A percentile compares a stretch with the other conserved stretches of the same genome.
phyloP scores from a whole-genome alignment of 2,888 invertebrate species.

The Pseudococcus longispinus region DNA sequence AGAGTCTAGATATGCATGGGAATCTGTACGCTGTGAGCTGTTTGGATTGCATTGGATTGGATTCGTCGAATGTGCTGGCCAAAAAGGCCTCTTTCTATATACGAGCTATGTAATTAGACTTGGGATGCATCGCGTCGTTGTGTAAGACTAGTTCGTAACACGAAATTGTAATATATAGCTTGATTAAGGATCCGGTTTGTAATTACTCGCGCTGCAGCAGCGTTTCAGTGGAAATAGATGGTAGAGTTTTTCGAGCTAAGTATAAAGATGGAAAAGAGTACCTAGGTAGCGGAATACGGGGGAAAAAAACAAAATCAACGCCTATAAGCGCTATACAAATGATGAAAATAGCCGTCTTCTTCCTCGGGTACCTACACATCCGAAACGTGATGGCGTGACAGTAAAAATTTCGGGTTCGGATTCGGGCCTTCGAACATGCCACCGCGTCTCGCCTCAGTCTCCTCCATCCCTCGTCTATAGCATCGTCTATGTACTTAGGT shows the following conservation, averaged over 20 bases:
- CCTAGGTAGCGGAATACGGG: neutral
- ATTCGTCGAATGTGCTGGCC: neutral
- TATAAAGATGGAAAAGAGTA: neutral
- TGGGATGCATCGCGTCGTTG: neutral
- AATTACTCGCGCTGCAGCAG: neutral
- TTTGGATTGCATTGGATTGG: neutral
- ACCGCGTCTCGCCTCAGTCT: neutral
- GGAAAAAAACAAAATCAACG: slow-evolving; percentile 19
- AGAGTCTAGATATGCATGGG: neutral
- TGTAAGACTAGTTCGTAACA: slow-evolving; percentile 31
- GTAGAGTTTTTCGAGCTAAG: neutral
- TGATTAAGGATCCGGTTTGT: slow-evolving; percentile 31
- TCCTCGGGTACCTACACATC: neutral
- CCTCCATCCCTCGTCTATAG: neutral
- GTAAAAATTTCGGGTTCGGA: neutral
- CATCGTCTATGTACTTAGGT: neutral
- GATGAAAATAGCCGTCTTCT: neutral
- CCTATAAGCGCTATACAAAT: slow-evolving; percentile 1
- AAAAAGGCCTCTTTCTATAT: neutral
- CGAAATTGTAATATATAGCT: slow-evolving; percentile 28
- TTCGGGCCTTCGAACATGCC: neutral
- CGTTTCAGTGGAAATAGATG: neutral
- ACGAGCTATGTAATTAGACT: neutral
- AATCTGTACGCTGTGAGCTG: neutral
- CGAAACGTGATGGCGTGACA: neutral